Evolutionary conservation across 1,140 invertebrate species (phyloP), one percentile per base, ranked within the genome.

Genomic region (Medauroidea extradentata): DNA sequence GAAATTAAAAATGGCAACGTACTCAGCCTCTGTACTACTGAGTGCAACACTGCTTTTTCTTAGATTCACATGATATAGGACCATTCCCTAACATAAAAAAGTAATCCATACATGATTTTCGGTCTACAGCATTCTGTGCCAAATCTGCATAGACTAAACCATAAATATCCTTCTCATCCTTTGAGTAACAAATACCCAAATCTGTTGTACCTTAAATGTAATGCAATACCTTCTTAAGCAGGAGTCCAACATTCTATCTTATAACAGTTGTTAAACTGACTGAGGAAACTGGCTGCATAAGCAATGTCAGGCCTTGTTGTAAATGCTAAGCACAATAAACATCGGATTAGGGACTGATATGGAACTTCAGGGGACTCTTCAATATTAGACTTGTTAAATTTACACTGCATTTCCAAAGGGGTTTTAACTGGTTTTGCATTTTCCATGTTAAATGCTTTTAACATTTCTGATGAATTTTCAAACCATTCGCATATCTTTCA

Each of bases 301-400:
- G 73, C 59, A 21, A 80, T 75, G 62, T 79, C 78, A 51, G 78
- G 78, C 23, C 78, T 53, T n/a, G 75, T 77, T 1, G 66, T 59
- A 16, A 72, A 57, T n/a, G 69, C 51, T 11, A 79, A 53, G 65
- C 78, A 79, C 66, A 78, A 69, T n/a, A 81, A 60, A 14, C 62
- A 63, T 25, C 73, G 73, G 23, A 76, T 65, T 8, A 73, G 44
- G 16, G 67, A 38, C 51, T 63, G 65, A 59, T 69, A 75, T 34
- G 62, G 48, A 44, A 63, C 43, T 21, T 56, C 55, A 38, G 41
- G 29, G 11, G 29, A 7, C 29, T 34, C 29, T 34, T 34, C 11
- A 34, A 11, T 34, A 34, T 46, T 43, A 23, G 18, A 19, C 9
- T 48, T n/a, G 43, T 51, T 41, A 3, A 68, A 53, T 23, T 64